Conservation (phyloP, 2,113 vertebrate species). For the Peromyscus maniculatus region DNA sequence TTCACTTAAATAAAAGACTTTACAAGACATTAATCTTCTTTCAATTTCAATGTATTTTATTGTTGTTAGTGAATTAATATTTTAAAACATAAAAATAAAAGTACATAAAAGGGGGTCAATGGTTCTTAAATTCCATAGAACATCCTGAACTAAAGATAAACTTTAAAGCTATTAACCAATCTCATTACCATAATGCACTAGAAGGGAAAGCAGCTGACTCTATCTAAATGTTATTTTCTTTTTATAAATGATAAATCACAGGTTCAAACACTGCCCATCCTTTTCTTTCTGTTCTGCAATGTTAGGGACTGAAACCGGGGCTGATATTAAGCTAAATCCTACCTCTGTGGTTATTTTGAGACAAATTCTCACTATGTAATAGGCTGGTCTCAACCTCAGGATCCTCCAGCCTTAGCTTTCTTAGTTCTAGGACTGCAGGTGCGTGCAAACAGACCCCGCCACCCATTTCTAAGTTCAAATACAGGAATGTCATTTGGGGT, state of each 20-base stretch:
- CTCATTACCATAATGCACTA: background rate
- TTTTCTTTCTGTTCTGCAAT: slow-evolving; percentile 15
- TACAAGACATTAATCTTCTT: slow-evolving; percentile 40
- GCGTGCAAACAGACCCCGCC: background rate
- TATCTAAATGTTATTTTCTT: background rate
- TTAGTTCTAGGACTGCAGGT: background rate
- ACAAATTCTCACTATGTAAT: background rate
- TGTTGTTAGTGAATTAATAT: slow-evolving; percentile 54
- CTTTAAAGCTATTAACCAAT: slow-evolving; percentile 48
- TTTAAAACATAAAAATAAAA: slow-evolving; percentile 70
- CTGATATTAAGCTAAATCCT: background rate
- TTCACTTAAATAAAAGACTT: slow-evolving; percentile 50
- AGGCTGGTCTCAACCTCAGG: background rate
- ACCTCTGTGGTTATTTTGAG: background rate
- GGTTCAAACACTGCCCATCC: background rate
- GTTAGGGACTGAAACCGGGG: background rate
- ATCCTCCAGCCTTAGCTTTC: background rate
- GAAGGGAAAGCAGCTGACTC: slow-evolving; percentile 17
- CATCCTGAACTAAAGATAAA: slow-evolving; percentile 54
- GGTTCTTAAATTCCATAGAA: slow-evolving; percentile 45
- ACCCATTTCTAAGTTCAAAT: slow-evolving; percentile 47
- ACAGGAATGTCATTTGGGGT: slow-evolving; percentile 27
- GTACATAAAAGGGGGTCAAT: slow-evolving; percentile 11
- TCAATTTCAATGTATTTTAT: slow-evolving; percentile 59
- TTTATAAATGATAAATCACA: background rate